Evolutionary conservation across 2,113 vertebrate species (phyloP), one percentile per base, ranked within the genome.

Genomic region (Lophius piscatorius): DNA sequence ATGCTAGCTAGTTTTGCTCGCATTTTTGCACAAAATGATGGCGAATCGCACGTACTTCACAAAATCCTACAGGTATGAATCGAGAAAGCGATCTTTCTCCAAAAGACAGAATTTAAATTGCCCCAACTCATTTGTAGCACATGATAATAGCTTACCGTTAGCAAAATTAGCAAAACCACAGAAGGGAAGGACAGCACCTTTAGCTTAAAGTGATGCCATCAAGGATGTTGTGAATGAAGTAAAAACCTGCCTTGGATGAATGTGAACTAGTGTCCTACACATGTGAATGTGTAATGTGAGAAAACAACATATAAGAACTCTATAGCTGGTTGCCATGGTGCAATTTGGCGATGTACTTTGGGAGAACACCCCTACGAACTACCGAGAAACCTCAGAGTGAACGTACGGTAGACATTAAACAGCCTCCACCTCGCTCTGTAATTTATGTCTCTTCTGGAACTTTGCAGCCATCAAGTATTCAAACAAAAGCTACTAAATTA

Each of bases 131-230:
- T n/a, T n/a, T n/a, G n/a, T n/a, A n/a, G n/a, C n/a, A n/a, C n/a
- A n/a, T n/a, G 71, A 57, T 64, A 38, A 64, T 59, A 76, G 74
- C 77, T 74, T 60, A 76, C 71, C 77, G 80, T 85, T 80, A 80
- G 46, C 17, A 51, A 58, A 78, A 42, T 20, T 20, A 69, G 9
- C 29, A 31, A 31, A 31, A 31, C 11, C 63, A 63, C 50, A 51
- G 55, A 31, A 49, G 40, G 45, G 52, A 26, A 45, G 57, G 39
- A 66, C 6, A 38, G 47, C 59, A 59, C 26, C 28, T 52, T 69
- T 63, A 35, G 36, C 50, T 36, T 41, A 21, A 38, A 9, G 76
- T 42, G 17, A 21, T 56, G 22, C 44, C 54, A 45, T 1, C 17
- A 5, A 21, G 29, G 22, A 51, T 58, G 39, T 20, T 68, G 40